Percentiles rank a stretch among this genome's conserved stretches.
phyloP scores from a whole-genome alignment of 2,888 invertebrate species.

The Dioctria linearis region DNA sequence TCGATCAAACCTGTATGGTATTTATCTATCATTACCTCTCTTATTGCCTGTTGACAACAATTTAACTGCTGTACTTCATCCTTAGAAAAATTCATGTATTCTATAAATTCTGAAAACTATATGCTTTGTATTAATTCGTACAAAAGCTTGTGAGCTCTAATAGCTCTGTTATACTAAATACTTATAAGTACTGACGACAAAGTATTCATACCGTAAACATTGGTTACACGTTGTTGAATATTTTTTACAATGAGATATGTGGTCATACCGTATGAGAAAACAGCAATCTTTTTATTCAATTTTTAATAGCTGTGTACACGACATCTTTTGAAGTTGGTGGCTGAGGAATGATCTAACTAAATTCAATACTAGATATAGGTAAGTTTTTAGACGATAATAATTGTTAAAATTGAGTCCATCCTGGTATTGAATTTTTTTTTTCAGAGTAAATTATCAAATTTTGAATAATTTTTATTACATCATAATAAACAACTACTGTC shows the following conservation, averaged over 20 bases:
- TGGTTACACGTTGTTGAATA: background rate
- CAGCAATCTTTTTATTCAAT: background rate
- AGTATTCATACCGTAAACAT: constrained; percentile 25
- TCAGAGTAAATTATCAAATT: too few relatives aligned
- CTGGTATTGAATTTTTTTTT: too few relatives aligned
- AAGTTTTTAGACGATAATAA: too few relatives aligned
- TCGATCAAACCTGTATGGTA: constrained; percentile 18
- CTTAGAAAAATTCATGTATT: constrained; percentile 20
- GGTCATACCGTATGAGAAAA: constrained; percentile 10
- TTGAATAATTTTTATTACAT: too few relatives aligned
- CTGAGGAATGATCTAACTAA: too few relatives aligned
- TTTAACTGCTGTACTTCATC: constrained; percentile 35
- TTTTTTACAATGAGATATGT: constrained; percentile 8
- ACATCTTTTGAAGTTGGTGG: too few relatives aligned
- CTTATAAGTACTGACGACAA: constrained; percentile 24
- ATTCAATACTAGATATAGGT: too few relatives aligned
- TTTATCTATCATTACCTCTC: background rate
- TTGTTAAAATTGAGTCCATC: too few relatives aligned
- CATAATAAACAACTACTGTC: too few relatives aligned
- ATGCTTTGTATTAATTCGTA: constrained; percentile 32
- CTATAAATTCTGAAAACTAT: constrained; percentile 14
- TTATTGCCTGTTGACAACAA: too few relatives aligned
- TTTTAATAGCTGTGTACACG: too few relatives aligned
- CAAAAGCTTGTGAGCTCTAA: constrained; percentile 37
- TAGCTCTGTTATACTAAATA: constrained; percentile 23